phyloP scores from a whole-genome alignment of 2,113 vertebrate species.

The Leptodactylus fuscus region DNA sequence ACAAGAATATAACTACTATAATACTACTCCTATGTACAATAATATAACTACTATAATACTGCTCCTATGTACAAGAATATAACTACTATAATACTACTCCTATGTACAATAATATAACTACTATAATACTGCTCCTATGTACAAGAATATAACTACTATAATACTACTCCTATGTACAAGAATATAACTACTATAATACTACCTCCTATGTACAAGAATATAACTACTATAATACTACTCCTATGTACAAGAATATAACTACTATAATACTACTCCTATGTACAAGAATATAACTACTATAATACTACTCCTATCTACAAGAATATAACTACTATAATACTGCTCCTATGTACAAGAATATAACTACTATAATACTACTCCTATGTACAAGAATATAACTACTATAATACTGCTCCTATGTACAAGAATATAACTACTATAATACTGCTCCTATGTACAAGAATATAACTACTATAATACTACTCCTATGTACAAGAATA shows the following conservation, averaged over 20 bases:
- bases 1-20: too few relatives aligned
- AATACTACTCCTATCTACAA: not conserved
- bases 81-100: too few relatives aligned
- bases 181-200: conserved; percentile 14
- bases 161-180: not conserved
- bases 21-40: too few relatives aligned
- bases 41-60: too few relatives aligned
- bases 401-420: not conserved
- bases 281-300: conserved; percentile 15
- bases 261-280: conserved; percentile 2
- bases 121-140: not conserved
- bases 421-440: conserved; percentile 7
- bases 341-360: too few relatives aligned
- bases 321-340: conserved; percentile 6
- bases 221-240: conserved; percentile 1
- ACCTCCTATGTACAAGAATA: not conserved
- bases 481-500: not conserved
- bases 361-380: not conserved
- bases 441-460: conserved; percentile 5
- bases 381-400: conserved; percentile 8
- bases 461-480: conserved; percentile 13
- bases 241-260: conserved; percentile 1
- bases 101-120: not conserved
- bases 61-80: too few relatives aligned
- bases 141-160: conserved; percentile 19